These are phyloP conservation scores for Quadroppia sp. DNA, from an alignment of 2,888 invertebrate genomes.

Conservation along the genomic window DNA sequence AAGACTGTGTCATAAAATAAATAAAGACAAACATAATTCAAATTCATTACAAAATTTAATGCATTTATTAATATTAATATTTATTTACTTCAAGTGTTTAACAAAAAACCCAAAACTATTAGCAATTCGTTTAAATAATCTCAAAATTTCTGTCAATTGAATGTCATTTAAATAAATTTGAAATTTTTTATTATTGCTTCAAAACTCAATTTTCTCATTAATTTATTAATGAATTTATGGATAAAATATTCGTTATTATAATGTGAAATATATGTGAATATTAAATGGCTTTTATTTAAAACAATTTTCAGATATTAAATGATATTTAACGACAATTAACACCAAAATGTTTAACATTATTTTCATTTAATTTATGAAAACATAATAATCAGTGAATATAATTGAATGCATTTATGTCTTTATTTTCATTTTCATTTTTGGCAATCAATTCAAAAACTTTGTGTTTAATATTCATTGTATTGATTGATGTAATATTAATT, in stretches of 20 bases:
- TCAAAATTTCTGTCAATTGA: too few species aligned
- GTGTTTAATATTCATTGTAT: not conserved
- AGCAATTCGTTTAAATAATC: too few species aligned
- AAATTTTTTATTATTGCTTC: too few species aligned
- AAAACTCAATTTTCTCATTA: too few species aligned
- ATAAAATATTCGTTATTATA: too few species aligned
- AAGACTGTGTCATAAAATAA: not conserved
- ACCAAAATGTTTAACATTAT: not conserved
- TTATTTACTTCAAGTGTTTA: too few species aligned
- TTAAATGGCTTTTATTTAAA: not conserved
- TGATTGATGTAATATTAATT: too few species aligned
- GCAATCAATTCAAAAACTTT: slow-evolving; percentile 4
- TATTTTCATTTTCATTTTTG: slow-evolving; percentile 3
- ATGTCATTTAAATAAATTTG: too few species aligned
- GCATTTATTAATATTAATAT: not conserved
- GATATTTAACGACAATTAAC: slow-evolving; percentile 1
- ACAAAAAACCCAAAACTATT: too few species aligned
- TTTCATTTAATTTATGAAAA: slow-evolving; percentile 5
- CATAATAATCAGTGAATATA: not conserved
- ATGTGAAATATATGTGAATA: not conserved
- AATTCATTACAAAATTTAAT: not conserved
- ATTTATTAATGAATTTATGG: too few species aligned
- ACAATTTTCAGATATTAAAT: not conserved
- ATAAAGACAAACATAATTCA: not conserved
- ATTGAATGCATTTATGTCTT: not conserved